These are phyloP conservation scores for Fregetta grallaria DNA, from an alignment of 2,113 vertebrate genomes.

Conservation along the genomic window DNA sequence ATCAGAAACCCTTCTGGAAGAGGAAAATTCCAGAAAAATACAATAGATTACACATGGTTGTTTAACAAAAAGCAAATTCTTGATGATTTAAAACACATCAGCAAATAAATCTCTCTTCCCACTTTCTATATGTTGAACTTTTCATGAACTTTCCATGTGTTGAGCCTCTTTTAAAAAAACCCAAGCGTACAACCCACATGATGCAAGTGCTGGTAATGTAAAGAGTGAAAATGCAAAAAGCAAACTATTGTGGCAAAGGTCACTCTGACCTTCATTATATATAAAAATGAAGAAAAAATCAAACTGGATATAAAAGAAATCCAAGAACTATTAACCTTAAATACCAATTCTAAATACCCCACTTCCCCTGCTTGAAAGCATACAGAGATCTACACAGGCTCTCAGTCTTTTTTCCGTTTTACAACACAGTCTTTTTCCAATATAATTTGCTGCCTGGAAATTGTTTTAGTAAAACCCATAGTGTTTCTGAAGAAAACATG, in stretches of 20 bases:
- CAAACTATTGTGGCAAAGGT: not conserved
- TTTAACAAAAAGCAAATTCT: not conserved
- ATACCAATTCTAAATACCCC: not conserved
- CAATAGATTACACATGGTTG: not conserved
- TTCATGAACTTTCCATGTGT: not conserved
- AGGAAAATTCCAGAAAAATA: conserved; percentile 51
- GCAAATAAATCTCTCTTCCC: not conserved
- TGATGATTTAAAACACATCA: not conserved
- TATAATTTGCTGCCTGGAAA: not conserved
- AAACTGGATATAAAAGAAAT: not conserved
- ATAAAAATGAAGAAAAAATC: not conserved
- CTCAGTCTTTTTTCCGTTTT: not conserved
- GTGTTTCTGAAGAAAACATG: not conserved
- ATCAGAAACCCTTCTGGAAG: conserved; percentile 86
- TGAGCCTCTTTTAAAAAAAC: not conserved
- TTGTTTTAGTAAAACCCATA: not conserved
- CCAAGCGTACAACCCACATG: not conserved
- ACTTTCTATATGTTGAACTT: not conserved
- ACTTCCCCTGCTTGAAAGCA: not conserved
- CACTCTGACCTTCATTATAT: not conserved
- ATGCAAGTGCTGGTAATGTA: not conserved
- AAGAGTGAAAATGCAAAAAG: not conserved
- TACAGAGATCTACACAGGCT: not conserved
- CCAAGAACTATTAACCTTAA: not conserved
- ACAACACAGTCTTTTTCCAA: not conserved